Conservation (phyloP, 2,113 vertebrate species). For the Budorcas taxicolor region DNA sequence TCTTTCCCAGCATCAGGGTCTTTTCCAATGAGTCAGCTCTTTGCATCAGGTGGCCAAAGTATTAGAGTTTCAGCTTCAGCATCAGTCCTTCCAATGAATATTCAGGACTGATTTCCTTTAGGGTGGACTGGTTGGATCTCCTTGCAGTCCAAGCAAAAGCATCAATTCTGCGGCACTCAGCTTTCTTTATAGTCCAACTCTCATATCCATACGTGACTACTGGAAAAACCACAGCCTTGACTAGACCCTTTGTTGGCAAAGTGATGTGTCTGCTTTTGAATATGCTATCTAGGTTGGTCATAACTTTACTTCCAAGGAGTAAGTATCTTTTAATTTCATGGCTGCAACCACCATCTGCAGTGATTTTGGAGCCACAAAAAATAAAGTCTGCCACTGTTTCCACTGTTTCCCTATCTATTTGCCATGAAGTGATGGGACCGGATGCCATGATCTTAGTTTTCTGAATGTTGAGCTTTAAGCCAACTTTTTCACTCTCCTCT, state of each 20-base stretch:
- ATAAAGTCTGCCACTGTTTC: not conserved
- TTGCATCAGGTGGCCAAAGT: not conserved
- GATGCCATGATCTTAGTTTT: not conserved
- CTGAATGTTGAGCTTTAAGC: not conserved
- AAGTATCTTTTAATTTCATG: not conserved
- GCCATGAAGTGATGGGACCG: not conserved
- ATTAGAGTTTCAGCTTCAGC: not conserved
- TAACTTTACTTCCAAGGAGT: not conserved
- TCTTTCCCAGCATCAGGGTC: not conserved
- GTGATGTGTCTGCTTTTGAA: not conserved
- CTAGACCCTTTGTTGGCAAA: not conserved
- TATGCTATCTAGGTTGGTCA: not conserved
- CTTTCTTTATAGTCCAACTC: not conserved
- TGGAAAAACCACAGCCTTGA: not conserved
- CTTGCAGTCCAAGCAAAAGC: not conserved
- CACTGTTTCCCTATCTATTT: not conserved
- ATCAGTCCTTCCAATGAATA: not conserved
- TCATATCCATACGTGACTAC: not conserved
- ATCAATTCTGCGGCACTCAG: fast-evolving
- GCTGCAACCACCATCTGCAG: not conserved
- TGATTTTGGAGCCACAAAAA: not conserved
- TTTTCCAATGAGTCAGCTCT: not conserved
- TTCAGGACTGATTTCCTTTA: not conserved
- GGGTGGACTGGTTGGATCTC: not conserved
- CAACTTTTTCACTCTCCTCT: not conserved